Percentiles rank a stretch among this genome's conserved stretches.
Conservation (phyloP, 2,797 vertebrate genomes). For the Sebastes itinus region DNA sequence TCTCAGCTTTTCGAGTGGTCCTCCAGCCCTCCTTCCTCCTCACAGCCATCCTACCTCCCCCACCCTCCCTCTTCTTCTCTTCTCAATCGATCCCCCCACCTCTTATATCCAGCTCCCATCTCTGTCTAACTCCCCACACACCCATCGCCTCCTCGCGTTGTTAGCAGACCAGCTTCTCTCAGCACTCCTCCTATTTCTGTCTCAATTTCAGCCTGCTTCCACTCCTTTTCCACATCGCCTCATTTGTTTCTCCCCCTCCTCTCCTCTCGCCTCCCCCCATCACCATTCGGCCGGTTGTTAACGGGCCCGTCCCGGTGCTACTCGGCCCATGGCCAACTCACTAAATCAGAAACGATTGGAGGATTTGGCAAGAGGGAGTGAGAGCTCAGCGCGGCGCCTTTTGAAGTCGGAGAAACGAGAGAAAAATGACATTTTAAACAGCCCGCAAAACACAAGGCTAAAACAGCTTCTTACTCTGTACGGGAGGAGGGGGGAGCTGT, state of each 20-base stretch:
- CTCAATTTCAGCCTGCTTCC: slow-evolving; percentile 71
- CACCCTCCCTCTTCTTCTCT: slow-evolving; percentile 19
- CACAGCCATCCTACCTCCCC: slow-evolving; percentile 28
- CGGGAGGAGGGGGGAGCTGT: slow-evolving; percentile 6
- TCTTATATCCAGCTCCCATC: slow-evolving; percentile 63
- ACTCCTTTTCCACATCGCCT: slow-evolving; percentile 57
- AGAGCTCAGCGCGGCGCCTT: slow-evolving; percentile 74
- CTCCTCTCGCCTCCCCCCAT: slow-evolving; percentile 10
- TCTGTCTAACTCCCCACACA: slow-evolving; percentile 56
- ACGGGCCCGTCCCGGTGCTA: slow-evolving; percentile 76
- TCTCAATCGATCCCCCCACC: slow-evolving; percentile 63
- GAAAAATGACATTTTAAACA: slow-evolving; percentile 85
- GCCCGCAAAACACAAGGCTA: slow-evolving; percentile 80
- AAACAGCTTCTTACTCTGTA: slow-evolving; percentile 70
- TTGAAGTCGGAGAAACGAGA: slow-evolving; percentile 81
- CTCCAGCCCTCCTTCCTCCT: slow-evolving; percentile 61
- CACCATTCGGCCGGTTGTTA: slow-evolving; percentile 70
- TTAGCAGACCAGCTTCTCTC: slow-evolving; percentile 64
- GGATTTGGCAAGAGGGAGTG: slow-evolving; percentile 85
- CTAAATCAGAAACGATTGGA: slow-evolving; percentile 85
- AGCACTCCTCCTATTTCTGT: slow-evolving; percentile 70
- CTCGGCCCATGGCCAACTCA: slow-evolving; percentile 80
- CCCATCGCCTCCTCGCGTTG: slow-evolving; percentile 54
- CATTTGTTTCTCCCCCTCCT: slow-evolving; percentile 53
- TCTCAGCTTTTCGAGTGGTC: slow-evolving; percentile 67